Evolutionary conservation across 2,888 invertebrate species (phyloP).

Genomic region (Drosophila borealis): DNA sequence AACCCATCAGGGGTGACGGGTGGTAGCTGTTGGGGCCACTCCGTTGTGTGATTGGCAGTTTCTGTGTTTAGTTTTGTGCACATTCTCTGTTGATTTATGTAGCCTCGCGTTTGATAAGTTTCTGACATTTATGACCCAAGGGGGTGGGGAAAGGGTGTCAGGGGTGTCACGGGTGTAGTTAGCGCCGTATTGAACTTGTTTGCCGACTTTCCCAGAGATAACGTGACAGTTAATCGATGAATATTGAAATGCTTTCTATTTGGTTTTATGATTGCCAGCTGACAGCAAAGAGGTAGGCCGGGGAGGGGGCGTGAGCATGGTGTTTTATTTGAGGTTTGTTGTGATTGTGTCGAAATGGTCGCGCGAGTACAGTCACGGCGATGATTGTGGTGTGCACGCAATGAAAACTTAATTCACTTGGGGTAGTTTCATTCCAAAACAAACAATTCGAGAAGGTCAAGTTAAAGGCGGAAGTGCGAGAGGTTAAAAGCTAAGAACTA

Average conservation of each 20-base stretch:
- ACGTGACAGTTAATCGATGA: slow-evolving; percentile 73
- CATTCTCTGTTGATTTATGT: slow-evolving; percentile 61
- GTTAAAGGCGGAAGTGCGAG: background rate
- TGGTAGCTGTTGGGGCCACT: background rate
- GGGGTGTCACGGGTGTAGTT: slow-evolving; percentile 15
- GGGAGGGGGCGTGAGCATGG: no score
- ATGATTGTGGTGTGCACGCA: slow-evolving; percentile 18
- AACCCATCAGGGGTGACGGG: background rate
- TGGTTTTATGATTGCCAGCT: slow-evolving; percentile 27
- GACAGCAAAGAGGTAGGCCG: background rate
- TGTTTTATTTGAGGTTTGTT: slow-evolving; percentile 9
- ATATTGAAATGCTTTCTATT: slow-evolving; percentile 51
- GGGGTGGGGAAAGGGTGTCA: background rate
- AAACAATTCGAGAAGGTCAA: slow-evolving; percentile 6
- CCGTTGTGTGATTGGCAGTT: slow-evolving; percentile 55
- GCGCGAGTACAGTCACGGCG: background rate
- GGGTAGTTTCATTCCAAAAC: background rate
- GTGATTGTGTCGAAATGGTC: slow-evolving; percentile 30
- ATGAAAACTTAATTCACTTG: slow-evolving; percentile 15
- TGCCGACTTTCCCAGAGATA: slow-evolving; percentile 36
- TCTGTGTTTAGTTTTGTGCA: slow-evolving; percentile 23
- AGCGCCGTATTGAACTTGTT: slow-evolving; percentile 43
- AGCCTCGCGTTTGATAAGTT: slow-evolving; percentile 50
- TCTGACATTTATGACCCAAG: slow-evolving; percentile 53
- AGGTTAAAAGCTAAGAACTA: background rate